Base-by-base conservation (phyloP, 2,888 invertebrate species). In the Cryptocephalus primarius region DNA sequence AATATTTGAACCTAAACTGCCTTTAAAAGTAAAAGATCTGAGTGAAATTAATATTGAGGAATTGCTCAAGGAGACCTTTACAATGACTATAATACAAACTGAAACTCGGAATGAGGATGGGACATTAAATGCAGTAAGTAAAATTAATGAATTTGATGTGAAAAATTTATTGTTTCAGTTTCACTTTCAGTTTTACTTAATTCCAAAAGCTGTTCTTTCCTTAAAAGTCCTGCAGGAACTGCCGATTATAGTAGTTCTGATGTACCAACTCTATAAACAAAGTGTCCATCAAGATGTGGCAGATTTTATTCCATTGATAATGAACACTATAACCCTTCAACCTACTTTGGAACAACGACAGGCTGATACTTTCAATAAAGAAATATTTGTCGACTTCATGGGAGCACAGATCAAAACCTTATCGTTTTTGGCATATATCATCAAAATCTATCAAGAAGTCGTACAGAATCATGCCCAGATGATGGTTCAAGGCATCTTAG, bases 301-400 rank as follows among this genome's bases (percentile, higher is more conserved):
- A 33, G 95, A 95, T 63, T 95, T 95, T 63, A 91, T 97, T 57
- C 95, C 95, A 0, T 75, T 95, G 13, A 94, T 96, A 51, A 91
- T 96, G 87, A 87, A 85, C 48, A 94, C 95, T 1, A 93, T 97
- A 46, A 89, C 88, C 0, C 73, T 96, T 43, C 91, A 94, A 63
- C 96, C 96, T 2, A 80, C 85, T 40, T 72, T 78, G 4, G 81
- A 83, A 53, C 90, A 91, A 64, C 82, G 93, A 62, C 78, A 80
- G 54, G 87, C 85, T 39, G 83, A 86, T 11, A 80, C 79, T 44
- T 94, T 94, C 66, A 94, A 94, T 71, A 92, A 91, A 64, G 96
- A 96, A 72, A 87, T 97, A n/a, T 94, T 93, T 72, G 95, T 96
- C 0, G 97, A 99, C 68, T 97, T 99, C 64, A 93, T 96, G 83